phyloP scores from a whole-genome alignment of 2,888 invertebrate species.

The Tetranychus truncatus region DNA sequence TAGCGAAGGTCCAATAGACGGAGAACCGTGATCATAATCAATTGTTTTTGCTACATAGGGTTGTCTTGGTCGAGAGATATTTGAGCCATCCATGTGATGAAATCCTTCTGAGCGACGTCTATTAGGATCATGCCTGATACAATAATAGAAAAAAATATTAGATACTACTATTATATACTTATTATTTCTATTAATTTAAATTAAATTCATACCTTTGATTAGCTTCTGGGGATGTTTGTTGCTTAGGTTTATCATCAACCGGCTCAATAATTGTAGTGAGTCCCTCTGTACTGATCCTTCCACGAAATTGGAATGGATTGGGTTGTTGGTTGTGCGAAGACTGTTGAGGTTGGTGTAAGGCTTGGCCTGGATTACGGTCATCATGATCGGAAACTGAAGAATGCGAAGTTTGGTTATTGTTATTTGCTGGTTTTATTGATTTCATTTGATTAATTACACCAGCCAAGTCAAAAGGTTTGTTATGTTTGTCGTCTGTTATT shows the following conservation, averaged over 20 bases:
- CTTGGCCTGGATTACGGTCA: background rate
- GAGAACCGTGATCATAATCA: conserved; percentile 2
- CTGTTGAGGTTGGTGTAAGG: background rate
- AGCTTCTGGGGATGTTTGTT: background rate
- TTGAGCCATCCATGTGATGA: background rate
- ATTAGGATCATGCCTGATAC: background rate
- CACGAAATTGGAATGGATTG: background rate
- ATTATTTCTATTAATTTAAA: background rate
- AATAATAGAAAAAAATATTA: background rate
- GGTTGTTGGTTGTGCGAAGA: background rate
- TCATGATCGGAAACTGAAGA: background rate
- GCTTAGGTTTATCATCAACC: background rate
- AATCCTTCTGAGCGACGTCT: background rate
- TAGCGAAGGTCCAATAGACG: background rate
- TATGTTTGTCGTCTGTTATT: background rate
- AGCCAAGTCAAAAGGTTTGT: conserved; percentile 16
- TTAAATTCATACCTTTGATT: background rate
- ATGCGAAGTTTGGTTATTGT: background rate
- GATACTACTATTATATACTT: too few relatives aligned
- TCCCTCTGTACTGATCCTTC: background rate
- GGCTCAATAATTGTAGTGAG: background rate
- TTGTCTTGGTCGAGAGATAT: background rate
- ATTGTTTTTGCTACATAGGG: conserved; percentile 10
- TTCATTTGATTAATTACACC: conserved; percentile 14
- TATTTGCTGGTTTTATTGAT: conserved; percentile 13